Evolutionary conservation across 2,113 vertebrate genomes (phyloP).

Genomic region (Ailuropoda melanoleuca): DNA sequence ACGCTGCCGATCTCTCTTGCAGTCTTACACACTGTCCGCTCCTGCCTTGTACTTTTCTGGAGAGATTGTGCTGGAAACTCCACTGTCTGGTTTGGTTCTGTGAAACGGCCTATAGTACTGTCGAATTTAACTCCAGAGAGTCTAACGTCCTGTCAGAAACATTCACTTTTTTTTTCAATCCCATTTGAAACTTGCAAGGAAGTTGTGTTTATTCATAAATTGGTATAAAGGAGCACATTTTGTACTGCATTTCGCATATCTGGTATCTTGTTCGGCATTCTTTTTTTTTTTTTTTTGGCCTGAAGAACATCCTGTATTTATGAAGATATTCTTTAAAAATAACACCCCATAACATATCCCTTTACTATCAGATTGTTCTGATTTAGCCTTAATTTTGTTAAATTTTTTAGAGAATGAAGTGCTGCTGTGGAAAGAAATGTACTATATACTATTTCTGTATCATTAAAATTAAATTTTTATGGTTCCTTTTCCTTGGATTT

Average conservation of each 20-base stretch:
- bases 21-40: background rate
- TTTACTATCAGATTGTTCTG: constrained; percentile 69
- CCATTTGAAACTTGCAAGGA: background rate
- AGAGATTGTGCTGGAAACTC: background rate
- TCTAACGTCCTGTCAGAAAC: background rate
- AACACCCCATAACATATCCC: constrained; percentile 26
- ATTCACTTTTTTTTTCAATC: background rate
- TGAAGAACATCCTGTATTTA: constrained; percentile 53
- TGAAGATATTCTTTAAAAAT: constrained; percentile 60
- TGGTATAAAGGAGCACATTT: background rate
- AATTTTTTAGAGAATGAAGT: constrained; percentile 68
- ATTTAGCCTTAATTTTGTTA: constrained; percentile 80
- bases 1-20: background rate
- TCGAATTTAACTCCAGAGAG: background rate
- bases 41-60: background rate
- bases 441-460: constrained; percentile 75
- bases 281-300: background rate
- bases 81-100: background rate
- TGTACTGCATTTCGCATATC: constrained; percentile 16
- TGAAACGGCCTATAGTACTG: background rate
- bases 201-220: background rate
- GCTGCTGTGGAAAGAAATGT: constrained; percentile 76
- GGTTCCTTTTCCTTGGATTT: constrained; percentile 60
- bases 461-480: constrained; percentile 77
- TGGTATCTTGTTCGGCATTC: background rate